Conservation (phyloP, 2,888 invertebrate species). For the Slavum lentiscoides region DNA sequence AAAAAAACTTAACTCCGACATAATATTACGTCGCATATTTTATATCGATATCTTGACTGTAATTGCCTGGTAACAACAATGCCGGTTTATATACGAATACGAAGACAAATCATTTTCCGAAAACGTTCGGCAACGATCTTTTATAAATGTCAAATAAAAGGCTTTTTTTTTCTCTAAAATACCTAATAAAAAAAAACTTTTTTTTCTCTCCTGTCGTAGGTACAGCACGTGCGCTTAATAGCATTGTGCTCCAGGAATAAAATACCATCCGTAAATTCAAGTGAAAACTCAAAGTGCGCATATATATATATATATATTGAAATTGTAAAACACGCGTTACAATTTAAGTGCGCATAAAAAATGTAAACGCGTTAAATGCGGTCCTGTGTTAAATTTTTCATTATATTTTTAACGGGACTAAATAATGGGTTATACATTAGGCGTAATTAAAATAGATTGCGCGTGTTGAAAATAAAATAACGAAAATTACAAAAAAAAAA, state of each 20-base stretch:
- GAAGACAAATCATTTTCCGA: constrained; percentile 3
- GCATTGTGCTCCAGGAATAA: not conserved
- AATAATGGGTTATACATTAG: not conserved
- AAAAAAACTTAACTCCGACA: too few species aligned
- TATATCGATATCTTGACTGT: too few species aligned
- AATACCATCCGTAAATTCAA: constrained; percentile 1
- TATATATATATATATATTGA: not conserved
- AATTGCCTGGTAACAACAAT: too few species aligned
- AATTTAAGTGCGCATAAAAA: not conserved
- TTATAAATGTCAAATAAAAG: constrained; percentile 5
- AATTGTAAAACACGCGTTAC: not conserved
- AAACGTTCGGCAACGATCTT: constrained; percentile 5
- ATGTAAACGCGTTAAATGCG: not conserved
- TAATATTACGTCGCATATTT: too few species aligned
- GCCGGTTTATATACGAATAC: not conserved
- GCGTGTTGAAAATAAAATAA: not conserved
- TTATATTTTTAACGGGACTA: constrained; percentile 4
- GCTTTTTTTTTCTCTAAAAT: not conserved
- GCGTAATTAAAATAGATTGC: constrained; percentile 9
- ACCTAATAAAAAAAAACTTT: constrained; percentile 4
- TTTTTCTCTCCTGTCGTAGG: not conserved
- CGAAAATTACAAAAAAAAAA: not conserved
- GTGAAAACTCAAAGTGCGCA: constrained; percentile 2
- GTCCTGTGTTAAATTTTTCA: not conserved
- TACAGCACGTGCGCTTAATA: not conserved